Base-by-base conservation (phyloP, 2,888 invertebrate species). In the Lepidonotus clava region DNA sequence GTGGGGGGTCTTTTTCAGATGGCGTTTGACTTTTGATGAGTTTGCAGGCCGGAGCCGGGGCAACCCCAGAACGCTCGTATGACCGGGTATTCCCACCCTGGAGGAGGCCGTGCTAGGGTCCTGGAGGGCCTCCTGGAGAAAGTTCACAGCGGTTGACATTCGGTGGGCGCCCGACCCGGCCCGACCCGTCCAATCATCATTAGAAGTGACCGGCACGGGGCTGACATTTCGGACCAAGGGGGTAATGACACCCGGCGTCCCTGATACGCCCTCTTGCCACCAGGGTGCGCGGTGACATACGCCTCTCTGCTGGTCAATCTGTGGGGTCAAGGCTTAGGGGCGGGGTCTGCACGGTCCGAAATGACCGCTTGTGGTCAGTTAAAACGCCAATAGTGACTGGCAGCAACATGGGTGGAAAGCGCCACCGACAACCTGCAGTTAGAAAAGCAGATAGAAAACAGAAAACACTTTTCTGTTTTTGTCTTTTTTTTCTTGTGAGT, bases 201-300 rank as follows among this genome's bases (percentile, higher is more conserved):
- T 61, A 61, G 61, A 4, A 2, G 28, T 18, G 46, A n/a, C n/a
- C 46, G 46, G 46, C 6, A 6, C 6, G 28, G 4, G 24, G 24
- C n/a, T 61, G 61, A 61, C 61, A 61, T 61, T 61, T 61, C n/a
- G n/a, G 28, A 61, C 61, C 24, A 61, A 24, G 61, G 28, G 61
- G 61, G 28, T 61, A 32, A 28, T 56, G n/a, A n/a, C 46, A 18
- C 46, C 61, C 28, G 11, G 28, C 14, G 14, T 2, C 1, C 61
- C 24, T 61, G 21, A 2, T 24, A 53, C 21, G 21, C 6, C n/a
- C 2, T 24, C 28, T 61, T 61, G 61, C 24, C 61, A 61, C 61
- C 14, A 14, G 56, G 56, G 56, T n/a, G n/a, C 56, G 14, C 8
- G 8, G 56, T 56, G 56, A 56, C 56, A 56, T n/a, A 56, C 4